phyloP scores from a whole-genome alignment of 2,888 invertebrate species.

The Idaea aversata region DNA sequence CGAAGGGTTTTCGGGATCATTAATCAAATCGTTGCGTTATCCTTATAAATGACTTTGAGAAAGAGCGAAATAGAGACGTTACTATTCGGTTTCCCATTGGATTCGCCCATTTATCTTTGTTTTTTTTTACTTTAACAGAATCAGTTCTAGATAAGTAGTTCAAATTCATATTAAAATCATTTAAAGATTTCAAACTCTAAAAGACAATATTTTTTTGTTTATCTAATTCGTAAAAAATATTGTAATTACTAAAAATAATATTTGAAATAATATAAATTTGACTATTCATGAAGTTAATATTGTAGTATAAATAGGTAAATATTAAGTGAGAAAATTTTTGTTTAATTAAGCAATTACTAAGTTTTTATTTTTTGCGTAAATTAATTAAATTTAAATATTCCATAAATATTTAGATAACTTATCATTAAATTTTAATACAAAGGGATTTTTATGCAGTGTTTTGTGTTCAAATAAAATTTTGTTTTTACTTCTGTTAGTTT shows the following conservation, averaged over 20 bases:
- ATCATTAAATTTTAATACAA: not conserved
- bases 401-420: not conserved
- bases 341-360: constrained; percentile 13
- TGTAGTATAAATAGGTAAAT: constrained; percentile 8
- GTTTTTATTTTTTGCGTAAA: constrained; percentile 2
- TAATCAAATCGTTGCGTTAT: constrained; percentile 67
- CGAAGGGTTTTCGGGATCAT: constrained; percentile 51
- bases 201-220: constrained; percentile 12
- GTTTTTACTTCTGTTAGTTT: not conserved
- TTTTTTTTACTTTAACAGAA: not conserved
- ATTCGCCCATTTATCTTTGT: constrained; percentile 35
- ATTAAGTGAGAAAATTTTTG: constrained; percentile 5
- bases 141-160: not conserved
- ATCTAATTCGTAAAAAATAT: constrained; percentile 22
- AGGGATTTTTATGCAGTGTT: not conserved
- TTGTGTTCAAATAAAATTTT: not conserved
- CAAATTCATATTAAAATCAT: not conserved
- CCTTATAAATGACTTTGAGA: constrained; percentile 58
- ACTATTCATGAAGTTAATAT: constrained; percentile 16
- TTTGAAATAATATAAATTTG: not conserved
- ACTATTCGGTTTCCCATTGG: constrained; percentile 33
- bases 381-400: constrained; percentile 1
- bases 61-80: constrained; percentile 64
- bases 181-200: not conserved
- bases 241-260: constrained; percentile 9